A percentile compares a stretch with the other conserved stretches of the same genome.
Evolutionary conservation across 2,888 invertebrate genomes (phyloP).

Genomic region (Hartigia nigra): DNA sequence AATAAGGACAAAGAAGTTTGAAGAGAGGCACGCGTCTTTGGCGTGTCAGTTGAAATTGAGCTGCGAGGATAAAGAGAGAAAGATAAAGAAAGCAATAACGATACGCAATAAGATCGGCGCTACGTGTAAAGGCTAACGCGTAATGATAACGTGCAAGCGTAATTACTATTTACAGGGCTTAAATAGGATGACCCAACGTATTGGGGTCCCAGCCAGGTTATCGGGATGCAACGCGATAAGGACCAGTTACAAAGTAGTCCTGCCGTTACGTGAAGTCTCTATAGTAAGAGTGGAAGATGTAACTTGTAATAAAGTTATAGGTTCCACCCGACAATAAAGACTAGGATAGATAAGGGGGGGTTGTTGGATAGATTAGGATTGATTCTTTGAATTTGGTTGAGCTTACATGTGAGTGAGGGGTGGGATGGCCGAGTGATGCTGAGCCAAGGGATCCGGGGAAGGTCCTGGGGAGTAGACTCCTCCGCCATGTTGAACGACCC

Average conservation of each 20-base stretch:
- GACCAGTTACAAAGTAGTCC: neutral
- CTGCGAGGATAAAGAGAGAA: neutral
- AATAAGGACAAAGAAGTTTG: neutral
- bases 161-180: neutral
- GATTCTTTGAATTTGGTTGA: conserved; percentile 3
- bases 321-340: neutral
- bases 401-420: conserved; percentile 77
- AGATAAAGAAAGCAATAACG: neutral
- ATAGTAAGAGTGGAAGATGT: neutral
- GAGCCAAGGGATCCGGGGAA: conserved; percentile 71
- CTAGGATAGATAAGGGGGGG: neutral
- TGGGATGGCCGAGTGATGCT: conserved; percentile 62
- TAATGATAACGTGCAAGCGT: neutral
- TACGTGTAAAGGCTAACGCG: neutral
- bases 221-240: neutral
- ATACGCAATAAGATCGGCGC: neutral
- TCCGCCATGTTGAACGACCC: conserved; percentile 72
- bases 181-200: neutral
- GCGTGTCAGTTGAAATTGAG: neutral
- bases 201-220: neutral
- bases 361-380: neutral
- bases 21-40: neutral
- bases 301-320: neutral
- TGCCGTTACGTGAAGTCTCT: neutral
- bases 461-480: conserved; percentile 72